Evolutionary conservation across 2,797 vertebrate genomes (phyloP).

Genomic region (Craterocephalus amniculus): DNA sequence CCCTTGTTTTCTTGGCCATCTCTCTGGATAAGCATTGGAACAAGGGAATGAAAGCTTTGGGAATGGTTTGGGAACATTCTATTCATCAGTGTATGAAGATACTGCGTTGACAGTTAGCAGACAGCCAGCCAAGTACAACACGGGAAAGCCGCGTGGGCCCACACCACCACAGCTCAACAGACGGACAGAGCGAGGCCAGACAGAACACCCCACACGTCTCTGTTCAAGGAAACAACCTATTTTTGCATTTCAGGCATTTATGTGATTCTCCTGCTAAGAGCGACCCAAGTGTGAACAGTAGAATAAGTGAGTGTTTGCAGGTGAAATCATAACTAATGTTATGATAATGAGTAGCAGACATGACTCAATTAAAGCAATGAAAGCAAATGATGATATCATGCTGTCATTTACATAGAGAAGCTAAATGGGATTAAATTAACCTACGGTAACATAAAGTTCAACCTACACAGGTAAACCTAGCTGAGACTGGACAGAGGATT

Average conservation of each 20-base stretch:
- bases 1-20: slow-evolving; percentile 73
- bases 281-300: slow-evolving; percentile 55
- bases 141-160: slow-evolving; percentile 70
- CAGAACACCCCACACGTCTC: slow-evolving; percentile 70
- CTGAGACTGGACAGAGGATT: slow-evolving; percentile 28
- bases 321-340: slow-evolving; percentile 63
- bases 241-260: slow-evolving; percentile 63
- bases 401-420: slow-evolving; percentile 35
- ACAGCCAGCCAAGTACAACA: slow-evolving; percentile 84
- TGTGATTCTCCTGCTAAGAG: slow-evolving; percentile 41
- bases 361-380: slow-evolving; percentile 16
- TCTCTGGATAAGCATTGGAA: slow-evolving; percentile 74
- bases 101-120: slow-evolving; percentile 82
- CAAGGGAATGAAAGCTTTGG: slow-evolving; percentile 77
- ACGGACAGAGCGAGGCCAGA: slow-evolving; percentile 70
- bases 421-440: slow-evolving; percentile 27
- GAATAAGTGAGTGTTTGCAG: slow-evolving; percentile 65
- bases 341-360: slow-evolving; percentile 50
- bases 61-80: slow-evolving; percentile 83
- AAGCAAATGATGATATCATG: slow-evolving; percentile 45
- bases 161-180: slow-evolving; percentile 54
- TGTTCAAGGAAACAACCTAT: slow-evolving; percentile 58
- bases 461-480: slow-evolving; percentile 75
- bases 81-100: slow-evolving; percentile 86
- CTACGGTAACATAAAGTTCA: slow-evolving; percentile 38